Base-by-base conservation (phyloP, 2,888 invertebrate species). In the Spodoptera picta region DNA sequence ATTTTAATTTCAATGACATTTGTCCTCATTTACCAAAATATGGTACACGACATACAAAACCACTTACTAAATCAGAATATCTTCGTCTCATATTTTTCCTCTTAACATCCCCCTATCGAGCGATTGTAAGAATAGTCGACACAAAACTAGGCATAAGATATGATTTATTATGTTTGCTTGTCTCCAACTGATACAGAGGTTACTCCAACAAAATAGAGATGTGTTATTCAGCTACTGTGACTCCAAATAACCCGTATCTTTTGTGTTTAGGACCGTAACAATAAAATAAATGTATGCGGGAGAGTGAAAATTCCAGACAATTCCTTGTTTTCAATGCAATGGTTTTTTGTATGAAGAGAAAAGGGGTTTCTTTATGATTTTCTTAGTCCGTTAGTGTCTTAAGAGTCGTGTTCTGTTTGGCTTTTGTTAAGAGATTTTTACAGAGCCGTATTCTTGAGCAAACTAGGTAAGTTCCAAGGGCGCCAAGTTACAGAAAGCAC, bases 131-230 rank as follows among this genome's bases (percentile, higher is more conserved):
- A 84, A 84, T 83, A 85, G 61, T 65, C 58, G 68, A 11, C 66
- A 62, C 65, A 74, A 69, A 64, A 77, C 77, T 79, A 73, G 36
- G 36, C 36, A 36, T 54, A 64, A 48, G 60, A 81, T 79, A 82
- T 88, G 87, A 89, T 89, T 87, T 87, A 88, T 88, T 61, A 77
- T 85, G 82, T 87, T 86, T 85, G 78, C 77, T 81, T 78, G 79
- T 84, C 80, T 81, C 57, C 47, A 53, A 31, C 62, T 75, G 75
- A 78, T 82, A 82, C 80, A 79, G 77, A 79, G 79, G 81, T 81
- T 82, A 79, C 81, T 83, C 78, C 68, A 74, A 44, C 81, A 69
- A 73, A 77, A 82, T 66, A 77, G 59, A 69, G 80, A 78, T 75
- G 67, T 81, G 79, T 76, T 78, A 74, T 77, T 77, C 75, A 68